Base-by-base conservation (phyloP, 1,140 invertebrate genomes). In the Drosophila suzukii region DNA sequence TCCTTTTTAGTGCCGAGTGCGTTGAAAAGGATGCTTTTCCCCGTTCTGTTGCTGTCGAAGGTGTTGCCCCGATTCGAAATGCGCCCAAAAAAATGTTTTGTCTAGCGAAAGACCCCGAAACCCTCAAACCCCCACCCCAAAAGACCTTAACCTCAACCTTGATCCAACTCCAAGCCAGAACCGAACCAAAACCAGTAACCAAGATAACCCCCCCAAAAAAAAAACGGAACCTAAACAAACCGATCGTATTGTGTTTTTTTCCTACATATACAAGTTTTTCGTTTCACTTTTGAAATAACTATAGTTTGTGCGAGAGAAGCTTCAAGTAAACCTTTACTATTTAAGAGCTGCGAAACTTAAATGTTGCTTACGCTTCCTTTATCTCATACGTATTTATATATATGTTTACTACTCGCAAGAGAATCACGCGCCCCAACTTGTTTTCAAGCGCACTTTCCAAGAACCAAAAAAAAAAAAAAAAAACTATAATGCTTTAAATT, bases 21-120 rank as follows among this genome's bases (percentile, higher is more conserved):
- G 51, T 51, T 90, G 74, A 91, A 90, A 83, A 79, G 86, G 72
- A 90, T 76, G 79, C 83, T 83, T 46, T 38, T 6, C 17, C 59
- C 24, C 53, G n/a, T 71, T 68, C 84, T 88, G 80, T 81, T 90
- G 83, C 84, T 67, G 43, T 46, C 17, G 51, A 59, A 59, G 72
- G 68, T 68, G 30, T 65, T 53, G 56, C 32, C 58, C 58, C 75
- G 62, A 73, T 59, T 72, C 53, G 44, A 63, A 80, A 80, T 77
- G 62, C 55, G 76, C 59, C 58, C 76, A 65, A 74, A 78, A 78
- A 78, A 78, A 71, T 78, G 47, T 75, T 75, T 75, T 75, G 73
- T 75, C 73, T 75, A 70, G 75, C 75, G 75, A 76, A 77, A 38
- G 43, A 11, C 38, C 34, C 24, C 46, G 1, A 36, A 15, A 6